A percentile compares a stretch with the other conserved stretches of the same genome.
These are phyloP conservation scores for Hirtodrosophila alboralis DNA, from an alignment of 2,888 invertebrate species.

Conservation along the genomic window DNA sequence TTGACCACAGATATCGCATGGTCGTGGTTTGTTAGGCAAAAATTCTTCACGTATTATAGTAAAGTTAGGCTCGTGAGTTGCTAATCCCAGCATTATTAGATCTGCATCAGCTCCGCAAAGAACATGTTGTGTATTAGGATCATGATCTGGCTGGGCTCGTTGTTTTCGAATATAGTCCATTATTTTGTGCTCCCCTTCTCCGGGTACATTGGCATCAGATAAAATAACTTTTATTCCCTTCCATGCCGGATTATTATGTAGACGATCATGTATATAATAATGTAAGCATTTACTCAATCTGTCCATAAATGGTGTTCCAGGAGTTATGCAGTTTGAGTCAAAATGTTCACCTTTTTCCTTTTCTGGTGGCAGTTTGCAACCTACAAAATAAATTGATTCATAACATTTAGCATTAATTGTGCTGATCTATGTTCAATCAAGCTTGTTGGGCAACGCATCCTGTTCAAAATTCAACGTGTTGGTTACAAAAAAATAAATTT, in stretches of 20 bases:
- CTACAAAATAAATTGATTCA: constrained; percentile 48
- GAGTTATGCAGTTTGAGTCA: constrained; percentile 99
- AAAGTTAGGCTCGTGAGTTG: constrained; percentile 99
- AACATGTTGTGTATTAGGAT: constrained; percentile 99
- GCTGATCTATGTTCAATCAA: no score
- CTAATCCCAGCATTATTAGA: constrained; percentile 98
- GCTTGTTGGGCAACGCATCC: no score
- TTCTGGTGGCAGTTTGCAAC: constrained; percentile 91
- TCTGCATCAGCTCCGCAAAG: constrained; percentile 99
- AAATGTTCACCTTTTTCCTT: constrained; percentile 97
- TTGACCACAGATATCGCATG: constrained; percentile 97
- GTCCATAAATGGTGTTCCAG: constrained; percentile 99
- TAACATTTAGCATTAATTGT: neutral
- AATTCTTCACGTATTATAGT: constrained; percentile 99
- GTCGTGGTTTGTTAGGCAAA: constrained; percentile 96
- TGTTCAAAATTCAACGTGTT: no score
- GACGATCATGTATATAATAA: constrained; percentile 83
- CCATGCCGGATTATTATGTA: constrained; percentile 98
- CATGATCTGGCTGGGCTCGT: constrained; percentile 96
- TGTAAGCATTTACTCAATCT: constrained; percentile 91
- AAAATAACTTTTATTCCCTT: constrained; percentile 95
- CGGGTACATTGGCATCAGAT: constrained; percentile 99
- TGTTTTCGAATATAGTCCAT: constrained; percentile 99
- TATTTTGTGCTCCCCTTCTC: constrained; percentile 99
- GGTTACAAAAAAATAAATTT: no score